These are phyloP conservation scores for Microctonus brassicae DNA, from an alignment of 2,888 invertebrate genomes.

Conservation along the genomic window DNA sequence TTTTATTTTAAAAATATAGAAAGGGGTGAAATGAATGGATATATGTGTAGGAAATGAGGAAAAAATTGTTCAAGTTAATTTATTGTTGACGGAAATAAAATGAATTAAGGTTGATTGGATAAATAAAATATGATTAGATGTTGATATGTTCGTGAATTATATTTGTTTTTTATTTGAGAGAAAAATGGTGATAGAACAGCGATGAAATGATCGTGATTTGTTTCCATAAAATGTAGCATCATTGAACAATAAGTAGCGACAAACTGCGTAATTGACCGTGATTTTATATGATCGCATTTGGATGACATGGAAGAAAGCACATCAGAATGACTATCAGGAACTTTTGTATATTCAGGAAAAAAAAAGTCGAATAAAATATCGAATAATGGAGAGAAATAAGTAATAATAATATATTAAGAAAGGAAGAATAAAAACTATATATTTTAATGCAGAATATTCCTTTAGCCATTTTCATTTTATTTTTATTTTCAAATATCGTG, in stretches of 20 bases:
- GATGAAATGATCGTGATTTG: neutral
- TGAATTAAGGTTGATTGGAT: neutral
- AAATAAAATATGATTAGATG: neutral
- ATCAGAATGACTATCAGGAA: neutral
- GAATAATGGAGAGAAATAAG: neutral
- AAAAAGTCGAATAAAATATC: conserved; percentile 6
- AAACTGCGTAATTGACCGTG: conserved; percentile 31
- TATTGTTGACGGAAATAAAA: neutral
- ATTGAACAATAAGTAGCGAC: neutral
- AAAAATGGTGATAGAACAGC: neutral
- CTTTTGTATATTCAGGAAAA: neutral
- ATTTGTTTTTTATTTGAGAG: neutral
- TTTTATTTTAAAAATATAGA: neutral
- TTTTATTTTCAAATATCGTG: conserved; percentile 1
- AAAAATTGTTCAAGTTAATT: neutral
- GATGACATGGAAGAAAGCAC: neutral
- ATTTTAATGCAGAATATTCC: neutral
- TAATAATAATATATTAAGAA: neutral
- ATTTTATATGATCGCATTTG: neutral
- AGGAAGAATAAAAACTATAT: neutral
- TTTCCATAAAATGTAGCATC: neutral
- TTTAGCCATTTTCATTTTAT: neutral
- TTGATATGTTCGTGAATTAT: neutral
- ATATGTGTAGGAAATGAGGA: neutral
- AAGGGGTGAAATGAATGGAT: neutral